phyloP scores from a whole-genome alignment of 2,797 vertebrate genomes.

The Gallinago solitaria region DNA sequence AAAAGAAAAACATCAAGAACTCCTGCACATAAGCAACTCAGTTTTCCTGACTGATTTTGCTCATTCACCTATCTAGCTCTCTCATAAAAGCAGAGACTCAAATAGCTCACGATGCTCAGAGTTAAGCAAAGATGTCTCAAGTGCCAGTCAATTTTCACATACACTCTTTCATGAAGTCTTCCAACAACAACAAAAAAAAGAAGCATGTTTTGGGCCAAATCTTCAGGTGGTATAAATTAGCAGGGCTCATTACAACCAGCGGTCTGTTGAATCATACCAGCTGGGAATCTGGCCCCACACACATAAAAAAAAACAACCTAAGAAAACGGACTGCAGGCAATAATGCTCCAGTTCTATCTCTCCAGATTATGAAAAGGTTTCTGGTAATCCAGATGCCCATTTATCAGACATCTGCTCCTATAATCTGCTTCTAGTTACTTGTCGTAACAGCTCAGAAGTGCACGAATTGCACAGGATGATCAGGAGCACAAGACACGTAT shows the following conservation, averaged over 20 bases:
- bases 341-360: not conserved
- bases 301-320: not conserved
- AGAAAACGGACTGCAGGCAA: not conserved
- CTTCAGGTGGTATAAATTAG: not conserved
- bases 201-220: not conserved
- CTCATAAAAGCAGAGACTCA: not conserved
- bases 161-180: not conserved
- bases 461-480: not conserved
- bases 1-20: constrained; percentile 22
- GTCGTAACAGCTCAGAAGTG: not conserved
- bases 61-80: not conserved
- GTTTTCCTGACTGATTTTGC: not conserved
- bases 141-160: not conserved
- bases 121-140: not conserved
- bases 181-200: not conserved
- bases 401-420: constrained; percentile 16
- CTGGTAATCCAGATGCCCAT: constrained; percentile 33
- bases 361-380: not conserved
- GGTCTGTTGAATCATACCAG: not conserved
- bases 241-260: not conserved
- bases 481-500: not conserved
- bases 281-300: not conserved
- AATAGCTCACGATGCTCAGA: not conserved
- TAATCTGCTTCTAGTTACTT: constrained; percentile 28
- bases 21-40: not conserved